Conservation (phyloP, 1,140 invertebrate genomes). For the Platyura marginata region DNA sequence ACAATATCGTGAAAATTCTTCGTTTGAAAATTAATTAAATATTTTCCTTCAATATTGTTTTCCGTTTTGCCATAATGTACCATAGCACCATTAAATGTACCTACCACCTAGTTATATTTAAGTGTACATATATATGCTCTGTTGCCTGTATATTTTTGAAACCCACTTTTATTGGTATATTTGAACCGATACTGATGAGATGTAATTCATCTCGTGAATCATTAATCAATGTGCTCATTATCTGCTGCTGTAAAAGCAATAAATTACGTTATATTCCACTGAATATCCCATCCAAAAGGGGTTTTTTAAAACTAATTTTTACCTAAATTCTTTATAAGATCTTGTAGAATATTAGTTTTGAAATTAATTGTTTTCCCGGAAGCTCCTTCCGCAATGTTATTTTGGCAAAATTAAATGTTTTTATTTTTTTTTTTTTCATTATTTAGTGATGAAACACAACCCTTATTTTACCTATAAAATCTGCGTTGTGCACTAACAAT, state of each 20-base stretch:
- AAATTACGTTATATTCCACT: background rate
- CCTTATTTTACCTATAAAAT: too few species aligned
- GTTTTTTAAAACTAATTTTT: background rate
- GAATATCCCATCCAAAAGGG: background rate
- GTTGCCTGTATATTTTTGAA: background rate
- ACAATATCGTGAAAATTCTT: too few species aligned
- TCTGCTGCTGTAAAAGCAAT: conserved; percentile 2
- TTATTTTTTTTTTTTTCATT: too few species aligned
- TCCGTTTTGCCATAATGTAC: background rate
- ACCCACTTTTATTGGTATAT: background rate
- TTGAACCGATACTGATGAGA: conserved; percentile 2
- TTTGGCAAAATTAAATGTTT: too few species aligned
- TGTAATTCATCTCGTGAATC: conserved; percentile 2
- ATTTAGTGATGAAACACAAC: too few species aligned
- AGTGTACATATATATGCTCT: background rate
- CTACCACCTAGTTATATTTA: background rate
- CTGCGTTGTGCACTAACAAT: too few species aligned
- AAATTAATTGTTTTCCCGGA: background rate
- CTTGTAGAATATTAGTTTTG: background rate
- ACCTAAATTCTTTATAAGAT: background rate
- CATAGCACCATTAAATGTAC: background rate
- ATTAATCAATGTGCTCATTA: conserved; percentile 2
- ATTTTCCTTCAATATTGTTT: background rate
- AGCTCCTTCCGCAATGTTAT: too few species aligned
- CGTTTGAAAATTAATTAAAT: background rate